Evolutionary conservation across 2,888 invertebrate species (phyloP).

Genomic region (Tiliacea citrago): DNA sequence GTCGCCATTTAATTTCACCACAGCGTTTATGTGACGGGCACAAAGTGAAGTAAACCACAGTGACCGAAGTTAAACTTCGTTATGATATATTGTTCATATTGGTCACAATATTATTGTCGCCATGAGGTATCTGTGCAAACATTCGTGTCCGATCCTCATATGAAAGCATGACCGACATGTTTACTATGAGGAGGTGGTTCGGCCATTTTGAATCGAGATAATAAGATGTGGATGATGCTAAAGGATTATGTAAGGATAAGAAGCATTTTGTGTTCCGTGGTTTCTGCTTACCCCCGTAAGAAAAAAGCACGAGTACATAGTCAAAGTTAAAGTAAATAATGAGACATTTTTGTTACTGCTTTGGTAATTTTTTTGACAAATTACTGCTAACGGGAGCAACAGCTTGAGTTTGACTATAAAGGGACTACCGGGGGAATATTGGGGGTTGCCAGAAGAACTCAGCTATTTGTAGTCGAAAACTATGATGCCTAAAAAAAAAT

Average conservation of each 20-base stretch:
- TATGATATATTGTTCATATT: conserved; percentile 70
- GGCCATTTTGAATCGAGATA: conserved; percentile 13
- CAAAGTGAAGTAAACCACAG: conserved; percentile 60
- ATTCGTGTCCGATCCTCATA: conserved; percentile 25
- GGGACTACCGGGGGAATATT: neutral
- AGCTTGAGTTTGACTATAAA: neutral
- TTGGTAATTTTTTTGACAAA: neutral
- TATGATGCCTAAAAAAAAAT: too few relatives aligned
- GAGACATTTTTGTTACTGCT: neutral
- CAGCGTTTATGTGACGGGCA: conserved; percentile 27
- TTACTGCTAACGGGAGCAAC: neutral
- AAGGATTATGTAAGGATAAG: neutral
- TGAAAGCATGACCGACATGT: conserved; percentile 23
- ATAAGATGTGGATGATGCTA: neutral
- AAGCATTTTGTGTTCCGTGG: too few relatives aligned
- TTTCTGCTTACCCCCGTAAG: neutral
- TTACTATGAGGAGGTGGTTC: conserved; percentile 15
- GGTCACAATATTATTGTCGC: conserved; percentile 59
- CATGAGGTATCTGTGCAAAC: conserved; percentile 51
- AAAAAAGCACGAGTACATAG: neutral
- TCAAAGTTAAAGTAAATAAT: neutral
- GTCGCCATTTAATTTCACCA: conserved; percentile 41
- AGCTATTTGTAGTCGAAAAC: too few relatives aligned
- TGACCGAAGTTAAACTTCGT: conserved; percentile 62
- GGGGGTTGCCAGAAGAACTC: neutral